Percentiles rank a stretch among this genome's conserved stretches.
Evolutionary conservation across 2,888 invertebrate genomes (phyloP).

Genomic region (Furcula furcula): DNA sequence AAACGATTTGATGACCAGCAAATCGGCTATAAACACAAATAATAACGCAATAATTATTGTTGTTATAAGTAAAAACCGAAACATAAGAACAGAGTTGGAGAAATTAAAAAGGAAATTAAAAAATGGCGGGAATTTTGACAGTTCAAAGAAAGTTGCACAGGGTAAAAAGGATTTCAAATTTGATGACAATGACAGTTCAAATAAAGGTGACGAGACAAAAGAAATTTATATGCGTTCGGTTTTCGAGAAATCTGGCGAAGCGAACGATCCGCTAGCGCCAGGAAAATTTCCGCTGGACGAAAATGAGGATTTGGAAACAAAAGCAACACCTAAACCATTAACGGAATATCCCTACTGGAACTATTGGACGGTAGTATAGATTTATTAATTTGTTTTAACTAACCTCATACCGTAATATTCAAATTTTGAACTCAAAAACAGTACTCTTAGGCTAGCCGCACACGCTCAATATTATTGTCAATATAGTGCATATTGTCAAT

Average conservation of each 20-base stretch:
- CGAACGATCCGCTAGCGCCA: slow-evolving; percentile 6
- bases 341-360: slow-evolving; percentile 39
- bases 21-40: too few species aligned
- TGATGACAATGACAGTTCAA: neutral
- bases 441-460: too few species aligned
- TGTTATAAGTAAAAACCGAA: neutral
- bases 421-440: too few species aligned
- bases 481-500: too few species aligned
- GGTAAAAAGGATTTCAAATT: too few species aligned
- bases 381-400: too few species aligned
- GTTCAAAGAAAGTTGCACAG: neutral
- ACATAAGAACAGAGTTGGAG: neutral
- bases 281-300: neutral
- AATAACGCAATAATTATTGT: neutral
- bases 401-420: too few species aligned
- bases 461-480: too few species aligned
- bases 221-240: neutral
- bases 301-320: neutral
- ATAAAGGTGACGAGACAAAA: neutral
- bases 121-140: neutral
- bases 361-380: slow-evolving; percentile 47
- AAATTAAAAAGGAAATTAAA: slow-evolving; percentile 2
- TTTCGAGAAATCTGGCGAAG: slow-evolving; percentile 6
- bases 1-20: slow-evolving; percentile 3
- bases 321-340: neutral